Evolutionary conservation across 2,888 invertebrate species (phyloP).

Genomic region (Spisula subtruncata): DNA sequence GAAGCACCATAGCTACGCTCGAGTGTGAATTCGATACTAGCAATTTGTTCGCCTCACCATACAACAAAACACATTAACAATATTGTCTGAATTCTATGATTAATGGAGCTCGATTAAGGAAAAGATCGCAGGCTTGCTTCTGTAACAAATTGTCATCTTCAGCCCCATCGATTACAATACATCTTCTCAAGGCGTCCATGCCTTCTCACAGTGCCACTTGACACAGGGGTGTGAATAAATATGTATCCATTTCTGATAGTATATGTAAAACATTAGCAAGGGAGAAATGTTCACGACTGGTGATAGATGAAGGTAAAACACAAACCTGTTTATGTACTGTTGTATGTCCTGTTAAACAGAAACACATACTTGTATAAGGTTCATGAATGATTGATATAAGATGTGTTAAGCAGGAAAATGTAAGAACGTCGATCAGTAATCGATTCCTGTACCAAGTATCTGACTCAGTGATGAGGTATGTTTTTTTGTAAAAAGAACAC

Average conservation of each 20-base stretch:
- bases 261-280: constrained; percentile 26
- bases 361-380: neutral
- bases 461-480: constrained; percentile 21
- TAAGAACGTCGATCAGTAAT: constrained; percentile 17
- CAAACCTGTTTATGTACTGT: neutral
- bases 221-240: constrained; percentile 43
- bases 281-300: neutral
- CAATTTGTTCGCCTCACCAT: constrained; percentile 44
- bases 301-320: constrained; percentile 7
- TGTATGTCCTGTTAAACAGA: constrained; percentile 6
- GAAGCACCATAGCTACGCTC: constrained; percentile 26
- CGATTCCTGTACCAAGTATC: constrained; percentile 1
- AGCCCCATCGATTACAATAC: constrained; percentile 61
- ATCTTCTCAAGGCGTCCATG: constrained; percentile 34
- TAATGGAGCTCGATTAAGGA: constrained; percentile 69
- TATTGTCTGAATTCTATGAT: constrained; percentile 68
- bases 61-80: constrained; percentile 69
- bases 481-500: neutral
- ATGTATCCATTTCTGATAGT: constrained; percentile 17
- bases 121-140: constrained; percentile 63
- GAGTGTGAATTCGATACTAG: constrained; percentile 56
- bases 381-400: constrained; percentile 16
- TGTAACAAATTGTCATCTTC: constrained; percentile 61
- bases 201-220: neutral
- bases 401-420: neutral